A percentile compares a stretch with the other conserved stretches of the same genome.
phyloP scores from a whole-genome alignment of 2,113 vertebrate species.

The Melanotaenia duboulayi region DNA sequence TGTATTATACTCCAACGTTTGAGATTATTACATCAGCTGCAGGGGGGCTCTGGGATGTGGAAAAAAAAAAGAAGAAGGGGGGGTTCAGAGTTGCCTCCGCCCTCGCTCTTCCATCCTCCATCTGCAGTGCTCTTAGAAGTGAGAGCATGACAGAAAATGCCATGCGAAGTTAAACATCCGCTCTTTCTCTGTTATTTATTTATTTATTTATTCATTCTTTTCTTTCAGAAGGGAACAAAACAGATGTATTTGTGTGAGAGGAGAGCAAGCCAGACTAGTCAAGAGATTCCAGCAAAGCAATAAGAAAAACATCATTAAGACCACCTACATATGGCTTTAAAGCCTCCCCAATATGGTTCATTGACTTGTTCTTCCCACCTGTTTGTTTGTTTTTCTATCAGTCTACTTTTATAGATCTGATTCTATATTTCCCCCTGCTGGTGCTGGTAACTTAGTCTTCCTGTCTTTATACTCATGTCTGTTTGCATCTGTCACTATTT shows the following conservation, averaged over 20 bases:
- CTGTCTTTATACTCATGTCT: background rate
- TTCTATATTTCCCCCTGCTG: no score
- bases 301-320: conserved; percentile 57
- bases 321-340: conserved; percentile 52
- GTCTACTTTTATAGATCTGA: background rate
- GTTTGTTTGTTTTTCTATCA: background rate
- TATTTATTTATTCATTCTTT: background rate
- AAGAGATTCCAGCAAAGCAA: conserved; percentile 46
- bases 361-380: conserved; percentile 25
- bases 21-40: conserved; percentile 57
- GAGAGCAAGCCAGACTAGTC: conserved; percentile 22
- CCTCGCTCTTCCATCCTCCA: conserved; percentile 31
- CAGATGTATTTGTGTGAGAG: conserved; percentile 9
- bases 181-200: conserved; percentile 6
- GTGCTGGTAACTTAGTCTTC: background rate
- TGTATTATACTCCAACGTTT: conserved; percentile 36
- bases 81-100: background rate
- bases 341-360: conserved; percentile 39
- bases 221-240: conserved; percentile 16
- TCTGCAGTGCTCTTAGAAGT: conserved; percentile 66
- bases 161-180: conserved; percentile 42
- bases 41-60: background rate
- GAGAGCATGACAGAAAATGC: conserved; percentile 52
- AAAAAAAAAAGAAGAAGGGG: rapidly evolving
- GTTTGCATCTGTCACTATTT: background rate